A percentile compares a stretch with the other conserved stretches of the same genome.
phyloP scores from a whole-genome alignment of 2,888 invertebrate species.

The Nomada ferruginata region DNA sequence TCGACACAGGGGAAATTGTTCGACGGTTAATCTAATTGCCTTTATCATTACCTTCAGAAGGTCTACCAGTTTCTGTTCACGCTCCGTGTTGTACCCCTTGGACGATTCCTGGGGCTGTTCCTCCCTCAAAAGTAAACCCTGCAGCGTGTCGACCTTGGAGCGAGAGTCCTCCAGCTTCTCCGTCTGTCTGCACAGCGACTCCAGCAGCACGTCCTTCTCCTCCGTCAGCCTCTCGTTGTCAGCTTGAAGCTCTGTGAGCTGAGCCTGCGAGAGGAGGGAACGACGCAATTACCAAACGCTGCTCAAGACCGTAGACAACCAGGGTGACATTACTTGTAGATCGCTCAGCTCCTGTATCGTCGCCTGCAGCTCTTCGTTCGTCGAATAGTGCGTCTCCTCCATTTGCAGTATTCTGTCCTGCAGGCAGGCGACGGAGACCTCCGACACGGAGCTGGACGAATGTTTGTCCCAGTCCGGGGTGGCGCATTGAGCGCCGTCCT shows the following conservation, averaged over 20 bases:
- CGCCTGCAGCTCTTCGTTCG: conserved; percentile 96
- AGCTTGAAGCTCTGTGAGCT: conserved; percentile 93
- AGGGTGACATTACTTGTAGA: conserved; percentile 86
- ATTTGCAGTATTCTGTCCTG: conserved; percentile 97
- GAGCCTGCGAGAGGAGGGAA: conserved; percentile 85
- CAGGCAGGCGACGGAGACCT: conserved; percentile 95
- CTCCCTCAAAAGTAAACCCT: conserved; percentile 90
- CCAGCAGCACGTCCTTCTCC: conserved; percentile 95
- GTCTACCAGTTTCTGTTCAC: conserved; percentile 93
- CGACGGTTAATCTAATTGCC: conserved; percentile 10
- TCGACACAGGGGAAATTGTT: too few species aligned
- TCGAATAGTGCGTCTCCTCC: conserved; percentile 95
- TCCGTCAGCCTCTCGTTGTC: conserved; percentile 95
- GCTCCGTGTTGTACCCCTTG: conserved; percentile 88
- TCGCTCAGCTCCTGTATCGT: conserved; percentile 96
- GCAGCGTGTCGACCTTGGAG: conserved; percentile 92
- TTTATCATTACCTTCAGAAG: conserved; percentile 88
- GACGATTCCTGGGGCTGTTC: conserved; percentile 86
- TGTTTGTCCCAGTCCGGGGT: conserved; percentile 97
- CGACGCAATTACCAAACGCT: not conserved
- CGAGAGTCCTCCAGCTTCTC: conserved; percentile 95
- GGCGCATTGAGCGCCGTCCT: conserved; percentile 88
- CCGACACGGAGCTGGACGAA: conserved; percentile 93
- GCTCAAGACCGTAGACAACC: accelerated
- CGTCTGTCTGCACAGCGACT: conserved; percentile 96